These are phyloP conservation scores for Calosoma granatense DNA, from an alignment of 1,140 invertebrate genomes.

Conservation along the genomic window DNA sequence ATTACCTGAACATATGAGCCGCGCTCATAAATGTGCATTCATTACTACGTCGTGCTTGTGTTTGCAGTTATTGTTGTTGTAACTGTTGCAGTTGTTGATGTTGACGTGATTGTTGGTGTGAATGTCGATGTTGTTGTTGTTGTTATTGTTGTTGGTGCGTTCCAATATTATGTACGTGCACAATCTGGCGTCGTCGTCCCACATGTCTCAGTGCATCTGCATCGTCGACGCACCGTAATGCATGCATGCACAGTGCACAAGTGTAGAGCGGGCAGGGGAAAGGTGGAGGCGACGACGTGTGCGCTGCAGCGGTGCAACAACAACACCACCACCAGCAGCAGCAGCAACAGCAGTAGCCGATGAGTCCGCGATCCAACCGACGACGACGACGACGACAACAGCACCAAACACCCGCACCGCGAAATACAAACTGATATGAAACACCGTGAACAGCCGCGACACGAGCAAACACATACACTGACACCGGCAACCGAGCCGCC, in stretches of 20 bases:
- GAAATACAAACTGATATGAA: conserved; percentile 1
- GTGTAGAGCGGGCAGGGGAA: background rate
- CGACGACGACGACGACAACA: too few relatives aligned
- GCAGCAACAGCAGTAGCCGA: too few relatives aligned
- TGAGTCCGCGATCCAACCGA: too few relatives aligned
- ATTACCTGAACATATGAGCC: background rate
- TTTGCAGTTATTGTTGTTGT: background rate
- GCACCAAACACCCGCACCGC: background rate
- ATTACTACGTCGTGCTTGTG: background rate
- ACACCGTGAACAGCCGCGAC: background rate
- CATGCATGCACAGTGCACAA: too few relatives aligned
- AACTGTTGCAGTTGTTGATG: background rate
- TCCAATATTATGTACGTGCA: too few relatives aligned
- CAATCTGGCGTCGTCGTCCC: too few relatives aligned
- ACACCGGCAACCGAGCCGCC: conserved; percentile 17
- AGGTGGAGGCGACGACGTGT: background rate
- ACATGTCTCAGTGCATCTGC: too few relatives aligned
- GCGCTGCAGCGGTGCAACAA: background rate
- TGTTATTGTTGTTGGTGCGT: too few relatives aligned
- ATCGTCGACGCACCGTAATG: too few relatives aligned
- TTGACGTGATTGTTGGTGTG: background rate
- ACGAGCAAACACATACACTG: background rate
- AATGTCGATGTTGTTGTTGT: background rate
- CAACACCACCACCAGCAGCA: background rate
- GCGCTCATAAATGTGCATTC: background rate